Base-by-base conservation (phyloP, 2,113 vertebrate genomes). In the Helogale parvula region DNA sequence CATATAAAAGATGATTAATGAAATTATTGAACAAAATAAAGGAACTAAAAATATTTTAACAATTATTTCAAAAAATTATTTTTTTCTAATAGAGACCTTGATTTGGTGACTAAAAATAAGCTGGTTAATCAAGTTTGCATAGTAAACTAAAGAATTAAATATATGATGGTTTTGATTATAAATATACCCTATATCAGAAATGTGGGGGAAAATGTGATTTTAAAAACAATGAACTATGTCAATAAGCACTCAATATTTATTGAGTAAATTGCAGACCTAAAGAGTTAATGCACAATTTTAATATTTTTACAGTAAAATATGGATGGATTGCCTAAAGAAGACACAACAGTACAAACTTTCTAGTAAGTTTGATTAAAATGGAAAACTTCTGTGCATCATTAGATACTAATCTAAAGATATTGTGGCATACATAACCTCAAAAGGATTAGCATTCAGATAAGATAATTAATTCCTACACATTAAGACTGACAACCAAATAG, bases 21-120 rank as follows among this genome's bases (percentile, higher is more conserved):
- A 91, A 91, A 91, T 68, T 91, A 47, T 57, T 83, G 21, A 15
- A n/a, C 21, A 93, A 95, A 92, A 81, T 71, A 83, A 88, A 23
- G 29, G 5, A 14, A 91, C 35, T 72, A 2, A 88, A 82, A 88
- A 31, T 16, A 79, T 84, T 93, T 77, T 79, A 77, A 94, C 29
- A 47, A 69, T 60, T 83, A 63, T 84, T 69, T 57, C 5, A 88
- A 47, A 83, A 80, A 17, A 45, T 63, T 8, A 31, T 33, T 65
- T 68, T 76, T 93, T 96, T 27, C 45, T 85, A 90, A 90, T 7
- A 85, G 41, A 80, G 80, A 84, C 52, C 52, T 69, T 71, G 35
- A 80, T 35, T 50, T 90, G 27, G 6, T 65, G n/a, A 80, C 25
- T 63, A 33, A 85, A 90, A 96, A 89, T 89, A 65, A 88, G 45